phyloP scores from a whole-genome alignment of 2,888 invertebrate genomes.

The Volucella inflata region DNA sequence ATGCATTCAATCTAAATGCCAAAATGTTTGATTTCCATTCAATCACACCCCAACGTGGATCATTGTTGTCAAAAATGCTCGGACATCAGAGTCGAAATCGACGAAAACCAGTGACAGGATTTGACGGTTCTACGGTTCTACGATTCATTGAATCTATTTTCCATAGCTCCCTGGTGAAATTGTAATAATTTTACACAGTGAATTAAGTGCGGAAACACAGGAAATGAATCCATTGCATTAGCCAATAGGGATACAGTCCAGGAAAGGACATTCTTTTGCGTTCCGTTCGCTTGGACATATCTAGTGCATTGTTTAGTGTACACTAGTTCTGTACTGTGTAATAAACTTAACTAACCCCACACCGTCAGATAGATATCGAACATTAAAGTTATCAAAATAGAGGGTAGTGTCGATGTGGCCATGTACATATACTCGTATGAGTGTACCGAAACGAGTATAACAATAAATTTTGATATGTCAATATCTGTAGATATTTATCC shows the following conservation, averaged over 20 bases:
- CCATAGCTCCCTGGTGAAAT: slow-evolving; percentile 6
- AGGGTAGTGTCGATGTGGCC: background rate
- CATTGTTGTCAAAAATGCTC: background rate
- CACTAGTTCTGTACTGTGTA: slow-evolving; percentile 2
- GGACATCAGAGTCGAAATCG: slow-evolving; percentile 5
- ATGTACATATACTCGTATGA: background rate
- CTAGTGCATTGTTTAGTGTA: background rate
- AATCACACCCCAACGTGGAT: slow-evolving; percentile 15
- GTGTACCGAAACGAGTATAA: background rate
- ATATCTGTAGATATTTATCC: slow-evolving; percentile 60
- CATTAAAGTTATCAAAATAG: slow-evolving; percentile 36
- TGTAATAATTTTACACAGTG: slow-evolving; percentile 43
- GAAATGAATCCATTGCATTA: slow-evolving; percentile 47
- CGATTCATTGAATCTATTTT: background rate
- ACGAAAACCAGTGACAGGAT: slow-evolving; percentile 40
- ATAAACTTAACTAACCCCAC: slow-evolving; percentile 40
- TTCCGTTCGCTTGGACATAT: slow-evolving; percentile 20
- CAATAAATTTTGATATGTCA: slow-evolving; percentile 56
- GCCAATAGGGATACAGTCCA: slow-evolving; percentile 14
- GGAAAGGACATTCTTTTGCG: slow-evolving; percentile 21
- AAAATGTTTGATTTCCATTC: slow-evolving; percentile 28
- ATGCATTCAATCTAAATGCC: slow-evolving; percentile 34
- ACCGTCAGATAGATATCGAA: background rate
- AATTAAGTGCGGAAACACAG: slow-evolving; percentile 45
- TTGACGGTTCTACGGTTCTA: slow-evolving; percentile 2